Base-by-base conservation (phyloP, 1,140 invertebrate genomes). In the Vanessa atalanta region DNA sequence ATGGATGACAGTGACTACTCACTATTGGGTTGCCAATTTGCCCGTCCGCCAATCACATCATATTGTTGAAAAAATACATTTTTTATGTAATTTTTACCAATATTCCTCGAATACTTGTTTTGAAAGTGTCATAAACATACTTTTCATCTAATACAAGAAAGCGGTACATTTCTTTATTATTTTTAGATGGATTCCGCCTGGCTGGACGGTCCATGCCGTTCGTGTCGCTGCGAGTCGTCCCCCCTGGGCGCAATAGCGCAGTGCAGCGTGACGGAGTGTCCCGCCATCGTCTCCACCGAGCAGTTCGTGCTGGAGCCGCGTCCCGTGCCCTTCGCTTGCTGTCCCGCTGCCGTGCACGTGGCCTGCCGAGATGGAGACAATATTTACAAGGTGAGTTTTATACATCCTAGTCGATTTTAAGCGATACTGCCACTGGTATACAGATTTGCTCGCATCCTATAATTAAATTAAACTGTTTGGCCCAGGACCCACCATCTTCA, bases 171-270 rank as follows among this genome's bases (percentile, higher is more conserved):
- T 51, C 13, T n/a, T 7, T 3, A 7, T 51, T 15, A 63, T 15
- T 12, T 20, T 8, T 23, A 94, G 93, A 60, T 89, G 60, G 94
- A 95, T 47, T 93, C 94, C 14, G 93, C 85, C 2, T 96, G 96
- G 96, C 78, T 93, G 73, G 96, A 96, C 81, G 96, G 95, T 1
- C 94, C 95, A 4, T 97, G 96, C 76, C 93, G 94, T 15, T 88
- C 89, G 5, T 96, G 96, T 80, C 85, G 88, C 20, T 96, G 96
- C 82, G 87, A 89, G 67, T 61, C 81, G 4, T 76, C 82, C 14
- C 75, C 47, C 72, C 47, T 77, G 68, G 48, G 70, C 9, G 31
- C 70, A 13, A 55, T 57, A 48, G 70, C 84, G 23, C 77, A 79
- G 57, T 95, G 94, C 80, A 64, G 84, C 12, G 82, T 82, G 0